Evolutionary conservation across 2,888 invertebrate species (phyloP).

Genomic region (Allophyes oxyacanthae): DNA sequence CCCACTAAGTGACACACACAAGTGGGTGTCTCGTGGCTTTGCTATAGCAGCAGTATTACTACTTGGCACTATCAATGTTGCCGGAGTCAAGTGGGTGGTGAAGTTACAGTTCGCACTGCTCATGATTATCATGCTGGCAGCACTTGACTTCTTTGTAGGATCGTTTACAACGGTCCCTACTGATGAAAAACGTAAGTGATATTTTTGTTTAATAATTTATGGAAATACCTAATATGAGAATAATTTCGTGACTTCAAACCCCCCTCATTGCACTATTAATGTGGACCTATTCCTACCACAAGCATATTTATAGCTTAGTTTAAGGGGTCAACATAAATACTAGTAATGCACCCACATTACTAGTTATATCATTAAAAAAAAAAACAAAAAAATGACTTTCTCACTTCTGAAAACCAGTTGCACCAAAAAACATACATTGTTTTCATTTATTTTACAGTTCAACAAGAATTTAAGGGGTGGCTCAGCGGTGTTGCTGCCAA

Average conservation of each 20-base stretch:
- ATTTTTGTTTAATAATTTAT: background rate
- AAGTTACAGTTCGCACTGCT: conserved; percentile 97
- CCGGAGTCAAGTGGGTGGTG: conserved; percentile 99
- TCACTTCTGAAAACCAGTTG: too few species aligned
- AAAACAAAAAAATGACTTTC: too few species aligned
- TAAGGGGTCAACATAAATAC: too few species aligned
- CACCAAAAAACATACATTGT: too few species aligned
- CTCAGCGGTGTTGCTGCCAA: conserved; percentile 93
- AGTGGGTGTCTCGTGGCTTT: conserved; percentile 96
- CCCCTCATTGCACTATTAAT: too few species aligned
- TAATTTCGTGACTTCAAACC: too few species aligned
- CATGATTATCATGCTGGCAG: conserved; percentile 95
- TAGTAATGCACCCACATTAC: too few species aligned
- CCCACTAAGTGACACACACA: conserved; percentile 72
- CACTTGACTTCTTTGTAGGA: conserved; percentile 97
- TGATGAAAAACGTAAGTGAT: conserved; percentile 82
- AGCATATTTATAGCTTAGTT: too few species aligned
- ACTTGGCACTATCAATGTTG: conserved; percentile 97
- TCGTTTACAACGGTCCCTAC: conserved; percentile 93
- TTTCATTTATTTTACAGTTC: conserved; percentile 38
- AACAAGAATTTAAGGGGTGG: conserved; percentile 95
- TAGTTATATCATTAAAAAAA: too few species aligned
- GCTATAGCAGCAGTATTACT: conserved; percentile 96
- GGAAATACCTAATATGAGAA: too few species aligned
- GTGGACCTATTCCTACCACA: too few species aligned